Evolutionary conservation across 37 sponge, comb jelly and placozoan genomes (phyloP).

Genomic region (Petrosia ficiformis): DNA sequence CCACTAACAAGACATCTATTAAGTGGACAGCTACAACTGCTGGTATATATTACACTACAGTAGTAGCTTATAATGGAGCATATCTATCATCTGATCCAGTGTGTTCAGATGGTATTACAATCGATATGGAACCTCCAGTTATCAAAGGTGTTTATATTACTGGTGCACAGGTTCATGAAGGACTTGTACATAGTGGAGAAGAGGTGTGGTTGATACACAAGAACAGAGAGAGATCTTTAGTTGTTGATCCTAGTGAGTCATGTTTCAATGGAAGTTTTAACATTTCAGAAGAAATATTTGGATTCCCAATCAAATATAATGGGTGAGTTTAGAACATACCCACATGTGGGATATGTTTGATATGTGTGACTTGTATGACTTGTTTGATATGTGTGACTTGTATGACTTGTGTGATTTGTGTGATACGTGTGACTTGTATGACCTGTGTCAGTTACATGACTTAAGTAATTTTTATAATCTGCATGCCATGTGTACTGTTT

Average conservation of each 20-base stretch:
- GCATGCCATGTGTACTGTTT: too few species aligned
- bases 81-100: conserved; percentile 45
- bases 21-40: conserved; percentile 39
- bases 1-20: conserved; percentile 38
- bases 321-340: conserved; percentile 16
- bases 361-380: too few species aligned
- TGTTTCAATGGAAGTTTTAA: background rate
- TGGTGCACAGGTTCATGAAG: conserved; percentile 20
- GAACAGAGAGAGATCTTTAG: conserved; percentile 17
- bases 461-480: too few species aligned
- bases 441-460: too few species aligned
- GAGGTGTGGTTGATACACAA: conserved; percentile 41
- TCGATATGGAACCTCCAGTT: conserved; percentile 53
- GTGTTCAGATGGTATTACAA: conserved; percentile 79
- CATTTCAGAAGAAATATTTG: background rate
- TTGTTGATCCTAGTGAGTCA: background rate
- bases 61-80: conserved; percentile 70
- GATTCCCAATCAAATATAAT: conserved; percentile 2
- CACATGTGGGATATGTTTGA: too few species aligned
- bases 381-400: too few species aligned
- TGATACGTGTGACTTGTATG: too few species aligned
- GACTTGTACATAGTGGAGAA: conserved; percentile 9
- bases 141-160: conserved; percentile 38
- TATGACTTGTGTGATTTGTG: too few species aligned
- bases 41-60: conserved; percentile 65